Conservation (phyloP, 2,888 invertebrate genomes). For the Osmoderma eremita region DNA sequence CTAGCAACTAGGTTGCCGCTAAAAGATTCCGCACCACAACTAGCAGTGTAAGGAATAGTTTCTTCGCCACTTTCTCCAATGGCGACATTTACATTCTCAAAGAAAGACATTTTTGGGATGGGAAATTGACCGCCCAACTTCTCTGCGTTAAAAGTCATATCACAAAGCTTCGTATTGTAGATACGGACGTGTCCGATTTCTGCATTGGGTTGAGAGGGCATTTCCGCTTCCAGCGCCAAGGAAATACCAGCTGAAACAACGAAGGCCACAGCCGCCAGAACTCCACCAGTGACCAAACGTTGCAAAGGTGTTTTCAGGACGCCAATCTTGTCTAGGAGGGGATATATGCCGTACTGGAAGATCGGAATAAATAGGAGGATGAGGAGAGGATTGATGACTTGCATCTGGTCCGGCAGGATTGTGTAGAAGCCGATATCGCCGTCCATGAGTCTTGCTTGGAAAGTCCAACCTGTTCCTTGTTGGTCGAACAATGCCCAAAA, state of each 20-base stretch:
- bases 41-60: neutral
- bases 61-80: neutral
- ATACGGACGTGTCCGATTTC: conserved; percentile 74
- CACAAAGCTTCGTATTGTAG: conserved; percentile 75
- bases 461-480: conserved; percentile 93
- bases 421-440: conserved; percentile 79
- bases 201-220: conserved; percentile 68
- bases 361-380: conserved; percentile 88
- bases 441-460: conserved; percentile 90
- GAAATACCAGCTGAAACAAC: conserved; percentile 89
- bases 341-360: conserved; percentile 84
- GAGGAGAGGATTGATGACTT: conserved; percentile 88
- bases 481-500: conserved; percentile 99
- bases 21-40: neutral
- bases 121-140: neutral
- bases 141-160: conserved; percentile 52
- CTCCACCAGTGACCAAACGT: conserved; percentile 87
- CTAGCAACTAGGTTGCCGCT: neutral
- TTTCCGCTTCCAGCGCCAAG: conserved; percentile 77
- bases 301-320: conserved; percentile 82
- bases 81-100: conserved; percentile 35
- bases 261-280: conserved; percentile 87
- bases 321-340: conserved; percentile 69
- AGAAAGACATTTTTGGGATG: conserved; percentile 28
- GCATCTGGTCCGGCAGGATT: conserved; percentile 94